A percentile compares a stretch with the other conserved stretches of the same genome.
Conservation (phyloP, 2,888 invertebrate genomes). For the Holacanthella duospinosa region DNA sequence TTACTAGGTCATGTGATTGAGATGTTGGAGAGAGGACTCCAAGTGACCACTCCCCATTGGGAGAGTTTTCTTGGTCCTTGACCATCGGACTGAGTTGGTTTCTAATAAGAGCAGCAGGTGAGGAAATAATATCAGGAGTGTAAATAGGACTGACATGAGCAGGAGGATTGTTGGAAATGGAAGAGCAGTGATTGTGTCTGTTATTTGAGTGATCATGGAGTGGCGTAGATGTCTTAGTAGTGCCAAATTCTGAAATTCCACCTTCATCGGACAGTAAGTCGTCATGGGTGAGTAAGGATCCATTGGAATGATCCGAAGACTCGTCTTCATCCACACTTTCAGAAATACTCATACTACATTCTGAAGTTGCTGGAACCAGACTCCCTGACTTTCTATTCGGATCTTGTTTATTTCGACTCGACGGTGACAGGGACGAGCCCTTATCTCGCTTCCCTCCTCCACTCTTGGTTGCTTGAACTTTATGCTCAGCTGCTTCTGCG, state of each 20-base stretch:
- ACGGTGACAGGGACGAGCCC: conserved; percentile 10
- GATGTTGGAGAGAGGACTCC: too few species aligned
- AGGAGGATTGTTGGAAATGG: conserved; percentile 8
- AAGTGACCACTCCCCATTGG: too few species aligned
- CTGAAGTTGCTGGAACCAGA: conserved; percentile 20
- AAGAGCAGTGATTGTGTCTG: conserved; percentile 14
- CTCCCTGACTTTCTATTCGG: neutral
- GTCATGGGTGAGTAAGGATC: conserved; percentile 37
- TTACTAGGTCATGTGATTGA: too few species aligned
- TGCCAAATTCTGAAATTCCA: conserved; percentile 29
- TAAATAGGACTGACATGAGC: neutral
- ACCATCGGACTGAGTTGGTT: too few species aligned
- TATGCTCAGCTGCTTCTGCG: conserved; percentile 75
- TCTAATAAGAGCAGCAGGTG: conserved; percentile 1
- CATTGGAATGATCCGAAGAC: conserved; percentile 37
- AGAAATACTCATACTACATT: conserved; percentile 27
- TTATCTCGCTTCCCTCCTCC: conserved; percentile 26
- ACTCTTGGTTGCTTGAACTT: conserved; percentile 45
- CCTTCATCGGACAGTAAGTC: conserved; percentile 38
- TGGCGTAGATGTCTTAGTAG: conserved; percentile 26
- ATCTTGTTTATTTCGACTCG: conserved; percentile 14
- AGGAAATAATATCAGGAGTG: neutral
- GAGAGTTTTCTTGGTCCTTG: too few species aligned
- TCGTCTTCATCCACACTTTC: conserved; percentile 33
- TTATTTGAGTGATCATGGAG: conserved; percentile 19